phyloP scores from a whole-genome alignment of 1,140 invertebrate species.

The Panulirus ornatus region DNA sequence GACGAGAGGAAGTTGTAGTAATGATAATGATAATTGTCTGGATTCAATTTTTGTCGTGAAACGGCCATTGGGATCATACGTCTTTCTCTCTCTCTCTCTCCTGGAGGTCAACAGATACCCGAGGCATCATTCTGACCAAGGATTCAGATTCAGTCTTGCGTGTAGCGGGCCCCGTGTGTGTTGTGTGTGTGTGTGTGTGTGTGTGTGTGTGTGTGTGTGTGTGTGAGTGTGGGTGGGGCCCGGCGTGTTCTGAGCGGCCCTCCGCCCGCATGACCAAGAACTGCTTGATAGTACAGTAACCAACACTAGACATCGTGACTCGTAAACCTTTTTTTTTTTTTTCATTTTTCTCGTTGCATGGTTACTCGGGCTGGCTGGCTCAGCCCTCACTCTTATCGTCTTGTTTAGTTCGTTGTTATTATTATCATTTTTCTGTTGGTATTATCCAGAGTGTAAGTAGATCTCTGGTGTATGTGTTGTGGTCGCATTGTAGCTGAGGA shows the following conservation, averaged over 20 bases:
- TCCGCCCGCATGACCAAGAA: neutral
- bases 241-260: no score
- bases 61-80: no score
- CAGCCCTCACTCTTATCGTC: neutral
- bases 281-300: neutral
- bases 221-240: no score
- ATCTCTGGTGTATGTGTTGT: neutral
- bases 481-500: neutral
- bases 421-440: neutral
- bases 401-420: neutral
- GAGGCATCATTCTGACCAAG: neutral
- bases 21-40: no score
- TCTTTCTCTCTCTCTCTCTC: no score
- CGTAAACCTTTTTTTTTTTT: no score
- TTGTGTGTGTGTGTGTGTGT: neutral
- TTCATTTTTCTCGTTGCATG: neutral
- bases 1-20: no score
- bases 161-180: neutral
- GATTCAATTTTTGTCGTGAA: no score
- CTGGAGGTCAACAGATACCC: no score
- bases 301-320: neutral
- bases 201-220: no score
- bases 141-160: constrained; percentile 1
- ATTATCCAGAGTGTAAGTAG: no score
- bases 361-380: no score